Evolutionary conservation across 2,113 vertebrate genomes (phyloP).

Genomic region (Forbesichthys papilliferus): DNA sequence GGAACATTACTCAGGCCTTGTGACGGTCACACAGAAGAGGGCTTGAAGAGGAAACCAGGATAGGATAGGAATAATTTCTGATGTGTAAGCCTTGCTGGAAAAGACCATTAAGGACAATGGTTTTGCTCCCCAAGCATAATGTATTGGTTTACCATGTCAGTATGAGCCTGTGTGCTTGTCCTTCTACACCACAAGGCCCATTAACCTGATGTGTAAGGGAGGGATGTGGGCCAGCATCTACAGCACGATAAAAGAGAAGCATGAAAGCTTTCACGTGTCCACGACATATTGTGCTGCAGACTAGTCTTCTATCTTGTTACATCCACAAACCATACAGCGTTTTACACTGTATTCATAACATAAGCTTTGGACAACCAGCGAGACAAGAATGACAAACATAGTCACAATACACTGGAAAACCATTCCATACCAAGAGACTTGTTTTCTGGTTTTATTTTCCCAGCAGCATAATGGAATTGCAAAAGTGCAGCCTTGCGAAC

Average conservation of each 20-base stretch:
- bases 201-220: slow-evolving; percentile 74
- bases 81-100: slow-evolving; percentile 73
- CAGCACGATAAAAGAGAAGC: slow-evolving; percentile 67
- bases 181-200: slow-evolving; percentile 74
- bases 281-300: slow-evolving; percentile 76
- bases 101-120: slow-evolving; percentile 74
- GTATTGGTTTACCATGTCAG: slow-evolving; percentile 76
- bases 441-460: slow-evolving; percentile 77
- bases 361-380: slow-evolving; percentile 83
- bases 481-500: slow-evolving; percentile 79
- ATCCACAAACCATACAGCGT: slow-evolving; percentile 77
- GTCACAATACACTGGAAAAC: slow-evolving; percentile 79
- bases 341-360: slow-evolving; percentile 73
- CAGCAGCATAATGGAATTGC: slow-evolving; percentile 80
- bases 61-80: slow-evolving; percentile 69
- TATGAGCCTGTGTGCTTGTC: slow-evolving; percentile 70
- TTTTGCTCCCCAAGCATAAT: slow-evolving; percentile 72
- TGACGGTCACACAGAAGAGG: slow-evolving; percentile 67
- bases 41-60: slow-evolving; percentile 67
- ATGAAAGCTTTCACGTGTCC: slow-evolving; percentile 75
- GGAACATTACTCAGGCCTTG: slow-evolving; percentile 77
- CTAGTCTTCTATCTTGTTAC: slow-evolving; percentile 77
- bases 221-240: slow-evolving; percentile 64
- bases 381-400: slow-evolving; percentile 78
- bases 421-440: slow-evolving; percentile 76